phyloP scores from a whole-genome alignment of 2,113 vertebrate species.

The Dipodomys merriami region DNA sequence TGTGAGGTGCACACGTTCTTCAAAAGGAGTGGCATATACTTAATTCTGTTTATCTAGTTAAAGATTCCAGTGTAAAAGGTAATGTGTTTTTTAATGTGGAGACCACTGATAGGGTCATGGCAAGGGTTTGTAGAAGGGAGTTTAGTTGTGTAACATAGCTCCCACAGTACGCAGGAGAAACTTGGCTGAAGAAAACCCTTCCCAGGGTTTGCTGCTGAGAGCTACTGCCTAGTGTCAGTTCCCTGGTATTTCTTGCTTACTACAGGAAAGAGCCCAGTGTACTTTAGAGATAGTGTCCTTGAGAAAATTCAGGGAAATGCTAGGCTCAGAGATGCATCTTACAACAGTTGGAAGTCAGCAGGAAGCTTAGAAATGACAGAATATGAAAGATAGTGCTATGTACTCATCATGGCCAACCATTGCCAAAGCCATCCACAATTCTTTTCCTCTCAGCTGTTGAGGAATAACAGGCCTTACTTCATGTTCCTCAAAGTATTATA shows the following conservation, averaged over 20 bases:
- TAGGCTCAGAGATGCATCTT: neutral
- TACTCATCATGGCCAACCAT: too few relatives aligned
- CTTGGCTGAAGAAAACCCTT: too few relatives aligned
- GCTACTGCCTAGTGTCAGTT: neutral
- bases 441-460: too few relatives aligned
- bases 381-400: neutral
- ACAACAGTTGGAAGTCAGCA: neutral
- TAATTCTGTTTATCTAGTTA: too few relatives aligned
- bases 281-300: too few relatives aligned
- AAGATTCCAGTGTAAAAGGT: neutral
- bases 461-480: too few relatives aligned
- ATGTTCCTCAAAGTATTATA: too few relatives aligned
- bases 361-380: neutral
- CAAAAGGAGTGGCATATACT: neutral
- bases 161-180: too few relatives aligned
- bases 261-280: neutral
- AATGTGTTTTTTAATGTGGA: neutral
- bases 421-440: too few relatives aligned
- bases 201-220: neutral
- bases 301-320: neutral
- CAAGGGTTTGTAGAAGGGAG: neutral
- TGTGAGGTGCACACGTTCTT: neutral
- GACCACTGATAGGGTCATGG: neutral
- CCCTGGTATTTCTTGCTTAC: neutral
- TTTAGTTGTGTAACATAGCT: too few relatives aligned